Conservation (phyloP, 64 coral and sea anemone species). For the Dendrophyllia cribrosa region DNA sequence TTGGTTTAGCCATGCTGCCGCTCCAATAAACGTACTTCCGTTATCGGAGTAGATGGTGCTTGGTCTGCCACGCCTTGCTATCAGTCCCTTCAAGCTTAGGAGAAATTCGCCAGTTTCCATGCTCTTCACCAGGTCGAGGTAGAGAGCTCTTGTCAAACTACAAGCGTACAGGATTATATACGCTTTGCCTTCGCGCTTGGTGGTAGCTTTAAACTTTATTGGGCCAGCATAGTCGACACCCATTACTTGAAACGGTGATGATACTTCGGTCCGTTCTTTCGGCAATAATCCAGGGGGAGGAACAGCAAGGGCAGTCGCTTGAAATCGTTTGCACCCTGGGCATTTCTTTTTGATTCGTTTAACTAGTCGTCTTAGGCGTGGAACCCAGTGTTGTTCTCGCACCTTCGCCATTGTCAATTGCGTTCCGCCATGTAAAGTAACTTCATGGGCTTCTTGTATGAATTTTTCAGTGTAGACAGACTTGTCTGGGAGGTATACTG, state of each 20-base stretch:
- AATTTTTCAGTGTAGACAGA: constrained; percentile 6
- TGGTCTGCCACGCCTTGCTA: constrained; percentile 23
- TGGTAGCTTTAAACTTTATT: neutral
- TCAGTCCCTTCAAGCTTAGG: neutral
- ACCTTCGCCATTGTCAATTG: constrained; percentile 15
- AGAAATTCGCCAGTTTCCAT: too few species aligned
- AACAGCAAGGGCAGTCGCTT: constrained; percentile 18
- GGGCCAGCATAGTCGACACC: constrained; percentile 51
- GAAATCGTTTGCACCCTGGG: constrained; percentile 47
- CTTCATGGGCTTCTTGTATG: neutral
- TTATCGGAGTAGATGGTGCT: constrained; percentile 34
- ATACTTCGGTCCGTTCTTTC: constrained; percentile 32
- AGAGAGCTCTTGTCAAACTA: neutral
- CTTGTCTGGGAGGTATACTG: constrained; percentile 13
- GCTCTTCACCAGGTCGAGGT: too few species aligned
- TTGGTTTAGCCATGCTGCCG: constrained; percentile 5
- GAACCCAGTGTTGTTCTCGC: neutral
- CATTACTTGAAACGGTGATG: constrained; percentile 20
- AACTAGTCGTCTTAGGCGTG: neutral
- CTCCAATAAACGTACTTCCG: constrained; percentile 39
- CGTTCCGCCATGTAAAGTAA: constrained; percentile 19
- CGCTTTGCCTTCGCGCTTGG: too few species aligned
- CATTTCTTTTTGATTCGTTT: constrained; percentile 26
- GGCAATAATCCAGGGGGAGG: constrained; percentile 25
- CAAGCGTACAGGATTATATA: neutral